These are phyloP conservation scores for Eulacestoma nigropectus DNA, from an alignment of 2,113 vertebrate species.

Conservation along the genomic window DNA sequence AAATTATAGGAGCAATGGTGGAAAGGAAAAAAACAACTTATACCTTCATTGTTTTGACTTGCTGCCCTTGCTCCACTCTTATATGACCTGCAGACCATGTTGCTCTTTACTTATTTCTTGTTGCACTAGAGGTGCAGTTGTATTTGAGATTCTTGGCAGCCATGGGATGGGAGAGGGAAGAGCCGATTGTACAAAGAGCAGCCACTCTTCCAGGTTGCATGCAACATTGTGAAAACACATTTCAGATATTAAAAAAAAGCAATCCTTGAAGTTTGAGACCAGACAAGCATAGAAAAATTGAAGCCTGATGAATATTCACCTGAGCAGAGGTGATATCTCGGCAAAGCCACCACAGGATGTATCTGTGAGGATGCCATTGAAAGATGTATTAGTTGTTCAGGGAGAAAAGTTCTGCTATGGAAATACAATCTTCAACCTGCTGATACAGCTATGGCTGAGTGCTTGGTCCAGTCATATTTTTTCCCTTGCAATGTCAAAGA, in stretches of 20 bases:
- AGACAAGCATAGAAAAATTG: background rate
- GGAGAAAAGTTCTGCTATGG: background rate
- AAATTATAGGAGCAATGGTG: background rate
- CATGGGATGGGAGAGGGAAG: background rate
- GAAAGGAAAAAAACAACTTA: background rate
- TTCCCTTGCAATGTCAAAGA: background rate
- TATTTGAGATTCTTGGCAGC: background rate
- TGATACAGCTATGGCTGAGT: background rate
- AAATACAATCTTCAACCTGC: background rate
- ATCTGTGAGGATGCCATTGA: background rate
- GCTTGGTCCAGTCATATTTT: background rate
- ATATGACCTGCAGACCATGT: background rate
- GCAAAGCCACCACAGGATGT: background rate
- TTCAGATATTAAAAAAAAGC: background rate
- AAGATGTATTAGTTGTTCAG: background rate
- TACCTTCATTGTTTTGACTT: background rate
- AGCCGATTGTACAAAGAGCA: background rate
- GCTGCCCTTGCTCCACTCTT: background rate
- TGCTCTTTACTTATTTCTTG: background rate
- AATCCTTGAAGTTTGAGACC: background rate
- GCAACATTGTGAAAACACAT: background rate
- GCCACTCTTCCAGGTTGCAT: background rate
- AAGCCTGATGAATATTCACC: slow-evolving; percentile 3
- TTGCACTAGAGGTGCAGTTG: background rate
- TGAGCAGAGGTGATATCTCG: background rate